Conservation (phyloP, 2,888 invertebrate genomes). For the Parthenolecanium corni region DNA sequence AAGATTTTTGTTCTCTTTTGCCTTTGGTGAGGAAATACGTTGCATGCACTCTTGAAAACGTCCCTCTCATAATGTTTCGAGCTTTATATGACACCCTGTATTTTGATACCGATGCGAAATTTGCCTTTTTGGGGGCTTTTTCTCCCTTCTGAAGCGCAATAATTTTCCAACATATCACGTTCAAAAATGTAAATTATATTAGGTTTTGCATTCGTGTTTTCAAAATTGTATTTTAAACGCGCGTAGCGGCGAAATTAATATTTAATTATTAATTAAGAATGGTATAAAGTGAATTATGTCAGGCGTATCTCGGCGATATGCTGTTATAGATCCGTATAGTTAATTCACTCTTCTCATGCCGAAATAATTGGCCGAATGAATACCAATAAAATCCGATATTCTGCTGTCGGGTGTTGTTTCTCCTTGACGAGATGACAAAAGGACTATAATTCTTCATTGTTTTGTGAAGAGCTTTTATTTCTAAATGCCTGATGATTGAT, state of each 20-base stretch:
- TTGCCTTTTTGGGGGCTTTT: too few species aligned
- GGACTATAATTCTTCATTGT: too few species aligned
- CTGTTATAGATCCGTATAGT: background rate
- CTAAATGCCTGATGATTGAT: too few species aligned
- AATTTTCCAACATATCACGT: conserved; percentile 19
- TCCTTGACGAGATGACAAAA: background rate
- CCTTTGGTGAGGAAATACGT: too few species aligned
- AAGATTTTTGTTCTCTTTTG: too few species aligned
- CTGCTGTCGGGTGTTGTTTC: background rate
- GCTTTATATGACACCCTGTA: too few species aligned
- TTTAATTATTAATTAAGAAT: conserved; percentile 27
- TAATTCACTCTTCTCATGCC: conserved; percentile 2
- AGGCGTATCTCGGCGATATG: background rate
- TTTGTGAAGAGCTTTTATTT: too few species aligned
- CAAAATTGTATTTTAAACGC: conserved; percentile 26
- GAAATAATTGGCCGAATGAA: conserved; percentile 2
- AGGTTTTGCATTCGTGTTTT: conserved; percentile 22
- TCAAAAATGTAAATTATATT: conserved; percentile 21
- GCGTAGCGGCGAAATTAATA: conserved; percentile 17
- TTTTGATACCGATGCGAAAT: too few species aligned
- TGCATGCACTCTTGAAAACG: too few species aligned
- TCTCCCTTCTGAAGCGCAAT: background rate
- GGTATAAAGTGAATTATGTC: conserved; percentile 22
- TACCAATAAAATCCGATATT: background rate
- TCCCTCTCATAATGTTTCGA: too few species aligned